Percentiles rank a stretch among this genome's conserved stretches.
These are phyloP conservation scores for Ardeotis arabs DNA, from an alignment of 2,113 vertebrate species.

Conservation along the genomic window DNA sequence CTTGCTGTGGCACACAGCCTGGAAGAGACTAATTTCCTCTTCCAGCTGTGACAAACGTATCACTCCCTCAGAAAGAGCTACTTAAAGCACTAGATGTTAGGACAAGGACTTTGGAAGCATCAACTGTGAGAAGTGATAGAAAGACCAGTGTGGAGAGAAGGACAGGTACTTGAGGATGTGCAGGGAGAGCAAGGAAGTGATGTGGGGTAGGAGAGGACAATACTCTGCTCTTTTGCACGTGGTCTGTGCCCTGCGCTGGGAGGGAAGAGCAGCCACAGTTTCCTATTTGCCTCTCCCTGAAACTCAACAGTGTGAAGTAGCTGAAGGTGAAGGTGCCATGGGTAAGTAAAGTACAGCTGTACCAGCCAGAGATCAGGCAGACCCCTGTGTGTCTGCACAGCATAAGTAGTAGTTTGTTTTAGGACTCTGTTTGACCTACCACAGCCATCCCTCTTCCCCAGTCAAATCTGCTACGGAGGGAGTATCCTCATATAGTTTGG, in stretches of 20 bases:
- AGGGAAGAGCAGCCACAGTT: background rate
- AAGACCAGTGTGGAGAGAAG: background rate
- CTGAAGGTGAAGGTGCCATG: background rate
- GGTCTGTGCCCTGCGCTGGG: background rate
- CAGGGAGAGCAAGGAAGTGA: background rate
- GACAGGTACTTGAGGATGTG: accelerated
- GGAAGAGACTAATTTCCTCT: background rate
- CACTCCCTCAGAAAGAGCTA: background rate
- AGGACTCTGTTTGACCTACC: background rate
- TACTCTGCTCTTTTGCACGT: accelerated
- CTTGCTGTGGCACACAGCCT: background rate
- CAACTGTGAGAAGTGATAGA: background rate
- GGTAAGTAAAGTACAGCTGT: background rate
- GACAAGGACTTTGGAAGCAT: background rate
- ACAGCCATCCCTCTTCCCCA: background rate
- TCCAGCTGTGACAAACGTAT: background rate
- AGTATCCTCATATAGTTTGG: background rate
- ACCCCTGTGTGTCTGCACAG: background rate
- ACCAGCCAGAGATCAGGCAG: background rate
- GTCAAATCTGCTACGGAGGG: background rate
- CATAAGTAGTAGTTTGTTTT: background rate
- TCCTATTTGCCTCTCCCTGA: background rate
- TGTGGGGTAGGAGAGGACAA: accelerated
- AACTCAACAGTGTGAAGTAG: accelerated
- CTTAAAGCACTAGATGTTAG: background rate